Conservation (phyloP, 1,140 invertebrate genomes). For the Anastrepha obliqua region DNA sequence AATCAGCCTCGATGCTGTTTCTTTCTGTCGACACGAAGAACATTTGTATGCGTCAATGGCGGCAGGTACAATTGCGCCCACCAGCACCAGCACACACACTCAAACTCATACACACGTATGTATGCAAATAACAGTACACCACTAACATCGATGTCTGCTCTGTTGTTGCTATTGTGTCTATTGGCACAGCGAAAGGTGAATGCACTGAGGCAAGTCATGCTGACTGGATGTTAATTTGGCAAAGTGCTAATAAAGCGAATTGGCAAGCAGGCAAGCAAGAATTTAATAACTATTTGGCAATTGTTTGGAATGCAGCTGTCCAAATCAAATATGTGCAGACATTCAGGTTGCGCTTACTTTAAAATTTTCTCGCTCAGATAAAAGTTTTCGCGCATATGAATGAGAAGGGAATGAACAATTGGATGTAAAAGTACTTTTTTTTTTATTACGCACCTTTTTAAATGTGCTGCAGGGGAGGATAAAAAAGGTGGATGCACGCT, state of each 20-base stretch:
- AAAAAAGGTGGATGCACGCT: no score
- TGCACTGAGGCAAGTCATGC: not conserved
- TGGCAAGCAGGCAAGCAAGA: conserved; percentile 39
- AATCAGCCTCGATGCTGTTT: not conserved
- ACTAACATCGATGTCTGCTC: not conserved
- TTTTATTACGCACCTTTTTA: no score
- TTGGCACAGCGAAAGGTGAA: not conserved
- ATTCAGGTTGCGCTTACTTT: not conserved
- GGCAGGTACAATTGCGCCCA: not conserved
- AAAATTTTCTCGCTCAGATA: no score
- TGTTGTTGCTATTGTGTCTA: not conserved
- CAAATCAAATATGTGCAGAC: not conserved
- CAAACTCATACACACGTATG: not conserved
- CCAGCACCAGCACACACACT: not conserved
- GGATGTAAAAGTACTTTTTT: no score
- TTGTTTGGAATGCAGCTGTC: not conserved
- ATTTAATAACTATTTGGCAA: conserved; percentile 31
- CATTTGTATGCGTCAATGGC: not conserved
- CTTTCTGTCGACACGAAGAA: not conserved
- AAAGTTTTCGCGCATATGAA: no score
- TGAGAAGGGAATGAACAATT: no score
- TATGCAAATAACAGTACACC: not conserved
- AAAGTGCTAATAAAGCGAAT: conserved; percentile 49
- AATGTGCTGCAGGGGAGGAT: no score
- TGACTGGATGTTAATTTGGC: conserved; percentile 48